A percentile compares a stretch with the other conserved stretches of the same genome.
These are phyloP conservation scores for Raja brachyura DNA, from an alignment of 2,113 vertebrate species.

Conservation along the genomic window DNA sequence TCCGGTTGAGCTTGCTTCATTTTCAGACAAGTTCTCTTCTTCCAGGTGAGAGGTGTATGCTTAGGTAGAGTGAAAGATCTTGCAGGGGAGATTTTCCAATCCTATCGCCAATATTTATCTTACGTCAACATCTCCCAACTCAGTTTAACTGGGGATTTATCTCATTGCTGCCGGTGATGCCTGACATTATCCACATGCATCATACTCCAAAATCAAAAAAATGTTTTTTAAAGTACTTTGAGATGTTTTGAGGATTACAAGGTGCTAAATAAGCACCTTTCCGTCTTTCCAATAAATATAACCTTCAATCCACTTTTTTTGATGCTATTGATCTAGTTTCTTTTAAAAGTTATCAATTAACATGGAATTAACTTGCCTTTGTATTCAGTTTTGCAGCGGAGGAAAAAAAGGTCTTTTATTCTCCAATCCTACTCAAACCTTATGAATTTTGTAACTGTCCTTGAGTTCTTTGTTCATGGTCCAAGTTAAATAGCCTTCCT, in stretches of 20 bases:
- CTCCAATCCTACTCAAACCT: neutral
- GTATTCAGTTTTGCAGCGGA: neutral
- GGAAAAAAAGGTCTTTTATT: neutral
- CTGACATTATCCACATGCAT: neutral
- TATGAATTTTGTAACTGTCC: constrained; percentile 29
- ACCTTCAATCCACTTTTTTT: neutral
- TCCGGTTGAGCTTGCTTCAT: no score
- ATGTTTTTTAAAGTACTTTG: neutral
- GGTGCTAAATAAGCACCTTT: neutral
- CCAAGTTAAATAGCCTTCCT: neutral
- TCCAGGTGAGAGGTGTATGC: neutral
- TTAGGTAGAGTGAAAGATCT: neutral
- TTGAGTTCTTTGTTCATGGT: neutral
- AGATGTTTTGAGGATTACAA: neutral
- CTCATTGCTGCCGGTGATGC: neutral
- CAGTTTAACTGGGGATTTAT: neutral
- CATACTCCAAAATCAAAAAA: neutral
- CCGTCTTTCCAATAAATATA: constrained; percentile 5
- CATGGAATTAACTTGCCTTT: neutral
- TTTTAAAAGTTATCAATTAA: constrained; percentile 25
- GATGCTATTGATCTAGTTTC: neutral
- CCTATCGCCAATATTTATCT: neutral
- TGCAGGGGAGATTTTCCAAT: neutral
- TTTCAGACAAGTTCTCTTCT: neutral
- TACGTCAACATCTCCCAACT: neutral